Evolutionary conservation across 2,888 invertebrate species (phyloP).

Genomic region (Andrena chrysosceles): DNA sequence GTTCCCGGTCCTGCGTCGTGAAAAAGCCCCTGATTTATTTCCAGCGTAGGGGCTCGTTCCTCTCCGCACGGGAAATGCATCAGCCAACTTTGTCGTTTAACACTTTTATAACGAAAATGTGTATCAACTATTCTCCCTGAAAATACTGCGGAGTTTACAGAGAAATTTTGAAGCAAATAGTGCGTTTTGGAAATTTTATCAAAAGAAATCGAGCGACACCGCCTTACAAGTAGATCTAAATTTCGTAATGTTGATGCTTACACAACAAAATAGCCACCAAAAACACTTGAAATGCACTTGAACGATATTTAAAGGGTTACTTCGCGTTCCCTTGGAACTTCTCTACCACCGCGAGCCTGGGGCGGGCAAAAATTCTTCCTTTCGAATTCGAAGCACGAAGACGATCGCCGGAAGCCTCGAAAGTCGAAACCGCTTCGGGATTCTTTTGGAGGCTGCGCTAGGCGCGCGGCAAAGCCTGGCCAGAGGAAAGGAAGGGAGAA

Average conservation of each 20-base stretch:
- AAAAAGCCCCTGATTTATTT: slow-evolving; percentile 60
- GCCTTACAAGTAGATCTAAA: too few species aligned
- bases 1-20: slow-evolving; percentile 49
- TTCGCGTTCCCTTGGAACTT: not conserved
- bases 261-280: too few species aligned
- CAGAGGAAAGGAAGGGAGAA: slow-evolving; percentile 42
- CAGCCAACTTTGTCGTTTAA: not conserved
- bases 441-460: slow-evolving; percentile 51
- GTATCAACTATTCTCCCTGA: too few species aligned
- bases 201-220: too few species aligned
- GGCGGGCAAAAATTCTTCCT: slow-evolving; percentile 36
- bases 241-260: too few species aligned
- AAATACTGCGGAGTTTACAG: too few species aligned
- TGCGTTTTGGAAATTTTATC: too few species aligned
- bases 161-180: too few species aligned
- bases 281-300: not conserved
- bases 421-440: slow-evolving; percentile 28
- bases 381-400: slow-evolving; percentile 22
- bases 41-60: not conserved
- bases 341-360: not conserved
- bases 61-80: slow-evolving; percentile 9
- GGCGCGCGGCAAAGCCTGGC: slow-evolving; percentile 35
- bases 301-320: not conserved
- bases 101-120: not conserved
- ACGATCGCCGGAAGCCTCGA: slow-evolving; percentile 16